Base-by-base conservation (phyloP, 1,140 invertebrate genomes). In the Drepana arcuata region DNA sequence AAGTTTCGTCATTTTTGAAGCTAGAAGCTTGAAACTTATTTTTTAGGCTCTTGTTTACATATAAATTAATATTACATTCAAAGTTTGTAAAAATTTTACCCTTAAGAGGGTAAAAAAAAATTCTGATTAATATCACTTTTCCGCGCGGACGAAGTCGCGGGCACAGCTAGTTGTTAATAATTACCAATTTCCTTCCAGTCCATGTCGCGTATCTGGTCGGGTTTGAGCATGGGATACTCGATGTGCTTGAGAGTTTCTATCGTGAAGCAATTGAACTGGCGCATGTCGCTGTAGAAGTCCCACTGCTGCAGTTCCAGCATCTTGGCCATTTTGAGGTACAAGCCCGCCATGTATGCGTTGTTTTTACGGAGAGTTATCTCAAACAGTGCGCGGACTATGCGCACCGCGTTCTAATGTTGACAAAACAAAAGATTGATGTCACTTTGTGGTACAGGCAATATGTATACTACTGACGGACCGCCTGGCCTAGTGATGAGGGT, bases 381-480 rank as follows among this genome's bases (percentile, higher is more conserved):
- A 79, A 99, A 99, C 14, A 99, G 78, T 0, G 96, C 96, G 31
- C 97, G 85, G 7, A 92, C 89, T 48, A 99, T 96, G 45, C 98
- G 85, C 0, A 91, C 88, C 21, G 94, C 92, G 77, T 99, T 99
- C 90, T 98, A n/a, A n/a, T n/a, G n/a, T n/a, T n/a, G n/a, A n/a
- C n/a, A n/a, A n/a, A n/a, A n/a, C n/a, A n/a, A n/a, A n/a, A n/a
- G n/a, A n/a, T n/a, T n/a, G n/a, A n/a, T n/a, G n/a, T n/a, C n/a
- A n/a, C n/a, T n/a, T n/a, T n/a, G n/a, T n/a, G n/a, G n/a, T n/a
- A n/a, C n/a, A n/a, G n/a, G n/a, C n/a, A n/a, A n/a, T n/a, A n/a
- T n/a, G n/a, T n/a, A n/a, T n/a, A n/a, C n/a, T n/a, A n/a, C n/a
- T n/a, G n/a, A n/a, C n/a, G n/a, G n/a, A n/a, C n/a, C n/a, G n/a